These are phyloP conservation scores for Drosophila kambysellisi DNA, from an alignment of 2,888 invertebrate species.

Conservation along the genomic window DNA sequence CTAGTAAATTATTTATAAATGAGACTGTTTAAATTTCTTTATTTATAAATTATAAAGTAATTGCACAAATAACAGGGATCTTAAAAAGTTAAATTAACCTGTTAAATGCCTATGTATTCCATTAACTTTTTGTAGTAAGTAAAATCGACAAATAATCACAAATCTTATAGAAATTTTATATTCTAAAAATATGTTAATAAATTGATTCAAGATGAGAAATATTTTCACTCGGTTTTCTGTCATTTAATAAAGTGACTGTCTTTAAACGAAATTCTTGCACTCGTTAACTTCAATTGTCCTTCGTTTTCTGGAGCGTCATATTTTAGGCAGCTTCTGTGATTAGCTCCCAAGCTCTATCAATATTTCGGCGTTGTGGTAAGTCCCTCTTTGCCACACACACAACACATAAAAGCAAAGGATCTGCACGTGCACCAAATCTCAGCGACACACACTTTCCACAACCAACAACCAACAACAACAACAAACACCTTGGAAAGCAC, in stretches of 20 bases:
- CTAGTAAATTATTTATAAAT: not conserved
- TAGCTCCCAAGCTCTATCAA: constrained; percentile 57
- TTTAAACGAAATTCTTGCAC: not conserved
- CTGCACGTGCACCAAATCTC: constrained; percentile 74
- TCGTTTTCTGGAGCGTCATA: not conserved
- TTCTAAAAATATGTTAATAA: rapidly evolving
- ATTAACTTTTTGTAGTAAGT: not conserved
- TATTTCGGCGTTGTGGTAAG: constrained; percentile 48
- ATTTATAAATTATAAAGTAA: not conserved
- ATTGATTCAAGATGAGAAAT: not conserved
- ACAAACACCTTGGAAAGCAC: constrained; percentile 70
- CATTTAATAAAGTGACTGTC: not conserved
- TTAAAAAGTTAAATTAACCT: not conserved
- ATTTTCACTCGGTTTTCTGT: too few species aligned
- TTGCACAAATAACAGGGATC: not conserved
- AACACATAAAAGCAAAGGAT: constrained; percentile 61
- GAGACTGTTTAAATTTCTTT: not conserved
- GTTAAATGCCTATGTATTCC: not conserved
- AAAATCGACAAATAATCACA: not conserved
- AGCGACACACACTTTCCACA: constrained; percentile 38
- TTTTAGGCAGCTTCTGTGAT: not conserved
- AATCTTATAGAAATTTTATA: not conserved
- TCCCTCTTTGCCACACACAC: constrained; percentile 36
- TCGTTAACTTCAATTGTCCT: constrained; percentile 16
- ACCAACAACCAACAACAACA: constrained; percentile 20